Base-by-base conservation (phyloP, 2,113 vertebrate species). In the Globicephala melas region DNA sequence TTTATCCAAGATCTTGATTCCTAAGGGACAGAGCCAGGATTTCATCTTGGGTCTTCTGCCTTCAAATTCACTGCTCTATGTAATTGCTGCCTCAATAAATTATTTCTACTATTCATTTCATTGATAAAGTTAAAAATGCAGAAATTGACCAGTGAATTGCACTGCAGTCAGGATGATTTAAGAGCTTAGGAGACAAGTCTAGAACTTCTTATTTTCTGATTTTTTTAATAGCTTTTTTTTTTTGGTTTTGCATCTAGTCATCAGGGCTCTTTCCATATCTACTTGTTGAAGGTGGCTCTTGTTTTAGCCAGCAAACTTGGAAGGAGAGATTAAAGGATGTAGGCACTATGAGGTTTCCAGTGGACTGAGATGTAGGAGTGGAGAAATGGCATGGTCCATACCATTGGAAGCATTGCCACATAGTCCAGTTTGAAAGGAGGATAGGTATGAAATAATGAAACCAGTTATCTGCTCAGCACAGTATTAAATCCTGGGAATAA, bases 121-220 rank as follows among this genome's bases (percentile, higher is more conserved):
- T 67, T 97, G 60, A 60, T 84, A 50, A 70, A 84, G 2, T 89
- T 90, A 62, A 26, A 94, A 91, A 84, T 91, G 11, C 2, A 92
- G 20, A 79, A 83, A 94, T 60, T 92, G 28, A 62, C 33, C 12
- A 83, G 26, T 92, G 23, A 41, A 70, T 88, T 65, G 26, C 94
- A 0, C 77, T 95, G 13, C 5, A 74, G 11, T 87, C 44, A 87
- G 41, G 10, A 36, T 84, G 41, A 74, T 89, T 76, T 89, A 95
- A 73, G 58, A 74, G 33, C 47, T 96, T 91, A 85, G 74, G 20
- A 80, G 73, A 55, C 20, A 50, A 47, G 38, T 70, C 68, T 87
- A 92, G 53, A 86, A 89, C 91, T 74, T 96, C 50, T 92, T 47
- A 95, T 93, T 95, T 53, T 65, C 44, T 76, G 15, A 68, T 89